A percentile compares a stretch with the other conserved stretches of the same genome.
phyloP scores from a whole-genome alignment of 2,797 vertebrate species.

The Arctocebus calabarensis region DNA sequence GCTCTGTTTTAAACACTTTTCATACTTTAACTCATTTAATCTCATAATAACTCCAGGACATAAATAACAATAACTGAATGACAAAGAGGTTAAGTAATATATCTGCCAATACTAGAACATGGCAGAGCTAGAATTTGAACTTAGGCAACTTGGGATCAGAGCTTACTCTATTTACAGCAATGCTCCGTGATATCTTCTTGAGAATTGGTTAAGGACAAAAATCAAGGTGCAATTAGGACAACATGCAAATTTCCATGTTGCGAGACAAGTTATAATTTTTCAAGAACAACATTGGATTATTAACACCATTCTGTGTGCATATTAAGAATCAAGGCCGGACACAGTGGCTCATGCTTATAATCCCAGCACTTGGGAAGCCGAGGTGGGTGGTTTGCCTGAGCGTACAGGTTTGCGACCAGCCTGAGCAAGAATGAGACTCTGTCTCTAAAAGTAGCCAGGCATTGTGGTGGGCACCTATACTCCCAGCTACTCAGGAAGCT shows the following conservation, averaged over 20 bases:
- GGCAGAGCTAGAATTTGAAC: not conserved
- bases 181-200: not conserved
- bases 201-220: not conserved
- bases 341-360: too few relatives aligned
- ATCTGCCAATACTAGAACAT: not conserved
- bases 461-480: too few relatives aligned
- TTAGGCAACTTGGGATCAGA: not conserved
- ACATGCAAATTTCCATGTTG: not conserved
- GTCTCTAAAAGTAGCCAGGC: too few relatives aligned
- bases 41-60: not conserved
- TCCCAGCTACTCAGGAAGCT: too few relatives aligned
- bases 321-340: not conserved
- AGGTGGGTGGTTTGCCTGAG: too few relatives aligned
- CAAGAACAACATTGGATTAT: not conserved
- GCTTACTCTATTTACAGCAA: not conserved
- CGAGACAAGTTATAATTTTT: not conserved
- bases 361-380: too few relatives aligned
- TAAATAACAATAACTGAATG: not conserved
- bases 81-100: constrained; percentile 10
- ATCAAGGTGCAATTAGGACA: not conserved
- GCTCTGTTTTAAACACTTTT: constrained; percentile 4
- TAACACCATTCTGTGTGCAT: not conserved
- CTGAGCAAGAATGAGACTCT: too few relatives aligned
- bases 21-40: not conserved
- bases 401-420: too few relatives aligned